Evolutionary conservation across 2,888 invertebrate species (phyloP).

Genomic region (Lissocephala sabroskyi): DNA sequence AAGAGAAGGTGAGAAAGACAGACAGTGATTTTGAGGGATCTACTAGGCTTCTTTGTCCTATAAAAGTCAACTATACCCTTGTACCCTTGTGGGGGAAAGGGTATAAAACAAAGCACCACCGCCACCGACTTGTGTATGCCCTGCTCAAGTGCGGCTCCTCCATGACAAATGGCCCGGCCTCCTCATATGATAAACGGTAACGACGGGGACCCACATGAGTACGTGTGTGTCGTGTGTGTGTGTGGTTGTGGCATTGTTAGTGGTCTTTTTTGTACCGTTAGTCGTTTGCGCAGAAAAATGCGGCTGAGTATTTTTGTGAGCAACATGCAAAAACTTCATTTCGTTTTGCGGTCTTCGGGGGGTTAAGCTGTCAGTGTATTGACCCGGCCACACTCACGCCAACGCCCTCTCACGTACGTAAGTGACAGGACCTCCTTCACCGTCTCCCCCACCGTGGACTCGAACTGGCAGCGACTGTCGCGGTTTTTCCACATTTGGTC

Average conservation of each 20-base stretch:
- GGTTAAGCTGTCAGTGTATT: slow-evolving; percentile 45
- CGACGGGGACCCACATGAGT: slow-evolving; percentile 31
- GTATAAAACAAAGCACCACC: no score
- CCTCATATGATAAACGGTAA: slow-evolving; percentile 52
- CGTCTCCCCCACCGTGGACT: neutral
- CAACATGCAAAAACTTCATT: slow-evolving; percentile 58
- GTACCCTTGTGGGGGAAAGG: no score
- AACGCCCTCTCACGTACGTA: slow-evolving; percentile 19
- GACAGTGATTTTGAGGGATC: no score
- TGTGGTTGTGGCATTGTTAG: slow-evolving; percentile 2
- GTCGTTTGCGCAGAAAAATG: slow-evolving; percentile 38
- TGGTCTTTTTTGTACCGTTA: neutral
- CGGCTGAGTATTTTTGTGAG: slow-evolving; percentile 56
- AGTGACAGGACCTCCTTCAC: slow-evolving; percentile 20
- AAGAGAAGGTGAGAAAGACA: no score
- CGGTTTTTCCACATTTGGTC: slow-evolving; percentile 45
- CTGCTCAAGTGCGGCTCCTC: no score
- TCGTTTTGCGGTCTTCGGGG: slow-evolving; percentile 31
- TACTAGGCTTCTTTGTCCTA: no score
- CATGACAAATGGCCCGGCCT: no score
- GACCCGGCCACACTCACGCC: slow-evolving; percentile 39
- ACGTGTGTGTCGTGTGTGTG: slow-evolving; percentile 17
- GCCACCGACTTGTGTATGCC: no score
- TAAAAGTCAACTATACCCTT: no score
- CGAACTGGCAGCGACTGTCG: slow-evolving; percentile 27